A percentile compares a stretch with the other conserved stretches of the same genome.
Evolutionary conservation across 1,140 invertebrate species (phyloP).

Genomic region (Meloidogyne chitwoodi): DNA sequence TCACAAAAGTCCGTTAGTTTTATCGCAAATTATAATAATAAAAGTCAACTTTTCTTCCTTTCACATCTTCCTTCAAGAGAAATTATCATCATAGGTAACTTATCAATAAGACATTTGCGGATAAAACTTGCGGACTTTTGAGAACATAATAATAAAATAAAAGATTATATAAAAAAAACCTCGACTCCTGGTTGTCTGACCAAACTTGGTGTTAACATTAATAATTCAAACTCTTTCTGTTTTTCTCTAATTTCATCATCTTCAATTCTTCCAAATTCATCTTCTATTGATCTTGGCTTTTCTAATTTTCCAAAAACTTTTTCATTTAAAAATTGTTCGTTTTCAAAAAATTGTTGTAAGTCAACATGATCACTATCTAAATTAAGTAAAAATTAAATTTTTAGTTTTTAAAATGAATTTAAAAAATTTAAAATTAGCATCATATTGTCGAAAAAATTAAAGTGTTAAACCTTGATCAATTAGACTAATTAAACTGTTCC

Average conservation of each 20-base stretch:
- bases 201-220: not conserved
- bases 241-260: not conserved
- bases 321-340: not conserved
- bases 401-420: too few species aligned
- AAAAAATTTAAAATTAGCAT: too few species aligned
- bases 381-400: not conserved
- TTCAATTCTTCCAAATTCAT: not conserved
- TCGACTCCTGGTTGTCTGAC: slow-evolving; percentile 10
- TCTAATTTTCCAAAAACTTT: not conserved
- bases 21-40: too few species aligned
- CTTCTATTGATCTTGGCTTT: not conserved
- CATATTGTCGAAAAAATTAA: not conserved
- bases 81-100: too few species aligned
- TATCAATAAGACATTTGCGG: too few species aligned
- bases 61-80: too few species aligned
- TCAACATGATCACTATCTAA: not conserved
- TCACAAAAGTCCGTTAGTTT: too few species aligned
- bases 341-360: not conserved
- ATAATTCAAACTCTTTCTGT: not conserved
- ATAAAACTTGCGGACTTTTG: too few species aligned
- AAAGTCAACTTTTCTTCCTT: too few species aligned
- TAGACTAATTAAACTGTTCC: not conserved
- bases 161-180: slow-evolving; percentile 11
- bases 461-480: not conserved
- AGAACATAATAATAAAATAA: not conserved